Evolutionary conservation across 2,888 invertebrate genomes (phyloP), one percentile per base, ranked within the genome.

Genomic region (Drosophila testacea): DNA sequence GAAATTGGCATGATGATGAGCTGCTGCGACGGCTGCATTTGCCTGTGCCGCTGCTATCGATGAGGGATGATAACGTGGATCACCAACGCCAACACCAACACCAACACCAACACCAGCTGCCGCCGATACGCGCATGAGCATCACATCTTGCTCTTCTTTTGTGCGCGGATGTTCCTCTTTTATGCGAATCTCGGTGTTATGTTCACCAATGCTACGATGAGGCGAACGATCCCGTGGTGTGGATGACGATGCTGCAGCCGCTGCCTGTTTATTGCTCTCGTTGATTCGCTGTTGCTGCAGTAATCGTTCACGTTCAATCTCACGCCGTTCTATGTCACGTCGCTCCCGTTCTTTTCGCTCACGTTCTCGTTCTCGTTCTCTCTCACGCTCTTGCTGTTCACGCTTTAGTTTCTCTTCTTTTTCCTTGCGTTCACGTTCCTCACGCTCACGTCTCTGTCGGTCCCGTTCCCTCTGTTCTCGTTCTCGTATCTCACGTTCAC

Each of bases 141-240:
- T 92, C 13, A 94, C 92, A 39, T 94, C 94, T 65, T 92, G 91
- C 60, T 93, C 93, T 30, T 93, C 92, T 56, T 92, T 86, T 32
- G 84, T 52, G 47, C 94, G 94, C 60, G 93, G 93, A 48, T 95
- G 93, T 11, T 95, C 95, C 80, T 95, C 95, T 83, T 95, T 95
- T 2, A 95, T 93, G 77, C 92, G 90, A 59, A 92, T 89, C 27
- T 91, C 91, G 5, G 84, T 50, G 36, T 92, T 80, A 44, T 85
- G 74, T 34, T 91, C 93, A 65, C 92, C 91, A 6, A 96, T 96
- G 90, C 96, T 96, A 32, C 97, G 94, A 59, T 96, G 92, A 4
- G 97, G 97, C 6, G 97, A 97, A 55, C 97, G 94, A 74, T 95
- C 95, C 4, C 95, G 72, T 0, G 87, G 79, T 32, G 90, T 79